Evolutionary conservation across 2,113 vertebrate species (phyloP), one percentile per base, ranked within the genome.

Genomic region (Oenanthe oenanthe): DNA sequence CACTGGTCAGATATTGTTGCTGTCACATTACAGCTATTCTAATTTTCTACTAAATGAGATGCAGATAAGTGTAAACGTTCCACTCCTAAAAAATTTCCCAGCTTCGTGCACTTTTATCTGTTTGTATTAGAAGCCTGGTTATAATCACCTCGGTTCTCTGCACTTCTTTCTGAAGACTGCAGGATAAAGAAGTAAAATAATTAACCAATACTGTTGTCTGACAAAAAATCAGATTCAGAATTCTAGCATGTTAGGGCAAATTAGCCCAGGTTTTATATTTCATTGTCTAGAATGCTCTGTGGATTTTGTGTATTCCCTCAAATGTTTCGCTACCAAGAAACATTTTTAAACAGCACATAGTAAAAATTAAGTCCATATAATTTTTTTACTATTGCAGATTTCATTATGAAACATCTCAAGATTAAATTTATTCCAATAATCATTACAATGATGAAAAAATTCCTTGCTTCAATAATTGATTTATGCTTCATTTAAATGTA

Each of bases 401-500:
- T 97, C 97, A 98, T 98, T 98, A 98, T 92, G 93, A 96, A 98
- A 96, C 92, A 97, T 95, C 95, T 97, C 96, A 96, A 97, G 97
- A 98, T 95, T 97, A 98, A 98, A 98, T 98, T 98, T 98, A 98
- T 98, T 98, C 96, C 73, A 95, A 98, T 98, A 98, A 98, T 98
- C 97, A 98, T 98, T 98, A 97, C 86, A 97, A 98, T 97, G 96
- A 98, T 98, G 97, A 98, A 98, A 98, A 98, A 98, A 97, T 93
- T 97, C 96, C 96, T 97, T 98, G 97, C 98, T 98, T 97, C 98
- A 98, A 98, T 98, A 98, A 98, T 98, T 98, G 98, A 98, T 98
- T 98, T 98, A 98, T 98, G 98, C 96, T 97, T 98, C 98, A 98
- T 98, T 98, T 98, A 98, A 98, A 98, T 98, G 97, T 98, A 98